A percentile compares a stretch with the other conserved stretches of the same genome.
Conservation (phyloP, 2,797 vertebrate species). For the Sebastes variabilis region DNA sequence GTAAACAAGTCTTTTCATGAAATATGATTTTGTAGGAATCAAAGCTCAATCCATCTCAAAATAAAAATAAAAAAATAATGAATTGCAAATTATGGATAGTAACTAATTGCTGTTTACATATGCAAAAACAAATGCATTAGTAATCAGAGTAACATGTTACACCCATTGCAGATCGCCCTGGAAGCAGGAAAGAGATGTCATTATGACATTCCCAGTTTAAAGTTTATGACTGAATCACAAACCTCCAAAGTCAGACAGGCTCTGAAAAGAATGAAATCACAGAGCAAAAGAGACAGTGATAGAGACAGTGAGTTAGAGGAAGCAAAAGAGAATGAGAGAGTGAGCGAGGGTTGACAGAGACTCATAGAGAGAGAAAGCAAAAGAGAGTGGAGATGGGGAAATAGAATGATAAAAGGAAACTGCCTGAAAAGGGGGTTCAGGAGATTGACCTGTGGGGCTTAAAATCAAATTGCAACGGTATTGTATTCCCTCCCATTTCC, state of each 20-base stretch:
- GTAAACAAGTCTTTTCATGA: not conserved
- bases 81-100: not conserved
- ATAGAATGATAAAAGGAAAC: conserved; percentile 68
- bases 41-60: not conserved
- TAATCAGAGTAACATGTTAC: not conserved
- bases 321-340: conserved; percentile 26
- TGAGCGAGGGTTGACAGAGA: conserved; percentile 20
- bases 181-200: conserved; percentile 16
- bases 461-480: conserved; percentile 84
- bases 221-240: conserved; percentile 30
- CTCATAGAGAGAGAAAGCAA: conserved; percentile 32
- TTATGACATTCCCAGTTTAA: conserved; percentile 4
- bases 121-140: not conserved
- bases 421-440: conserved; percentile 75
- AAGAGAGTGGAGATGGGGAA: conserved; percentile 49
- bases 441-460: conserved; percentile 85
- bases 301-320: conserved; percentile 22
- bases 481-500: conserved; percentile 86
- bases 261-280: conserved; percentile 32
- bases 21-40: not conserved
- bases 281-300: conserved; percentile 29
- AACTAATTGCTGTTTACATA: not conserved
- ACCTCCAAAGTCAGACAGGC: conserved; percentile 6
- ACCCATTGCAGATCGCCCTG: not conserved
- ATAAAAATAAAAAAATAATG: not conserved